Conservation (phyloP, 2,888 invertebrate genomes). For the Agapostemon virescens region DNA sequence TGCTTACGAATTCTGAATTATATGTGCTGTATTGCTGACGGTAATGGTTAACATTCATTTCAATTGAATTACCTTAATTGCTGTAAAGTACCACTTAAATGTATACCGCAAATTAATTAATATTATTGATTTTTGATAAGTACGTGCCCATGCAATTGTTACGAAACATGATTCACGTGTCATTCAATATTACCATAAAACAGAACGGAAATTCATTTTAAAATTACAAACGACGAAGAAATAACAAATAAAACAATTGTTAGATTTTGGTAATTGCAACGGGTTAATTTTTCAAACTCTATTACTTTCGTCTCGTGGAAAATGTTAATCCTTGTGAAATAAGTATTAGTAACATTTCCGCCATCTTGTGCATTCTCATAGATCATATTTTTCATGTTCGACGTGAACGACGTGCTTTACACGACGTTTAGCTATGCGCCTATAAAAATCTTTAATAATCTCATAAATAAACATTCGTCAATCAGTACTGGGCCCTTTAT, state of each 20-base stretch:
- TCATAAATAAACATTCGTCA: too few species aligned
- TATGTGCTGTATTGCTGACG: neutral
- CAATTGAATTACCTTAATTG: slow-evolving; percentile 14
- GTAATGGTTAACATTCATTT: neutral
- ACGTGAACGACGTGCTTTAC: too few species aligned
- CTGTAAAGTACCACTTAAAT: neutral
- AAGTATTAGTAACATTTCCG: too few species aligned
- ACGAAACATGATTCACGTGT: neutral
- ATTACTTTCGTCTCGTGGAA: too few species aligned
- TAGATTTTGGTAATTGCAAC: neutral
- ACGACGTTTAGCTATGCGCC: too few species aligned
- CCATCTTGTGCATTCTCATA: too few species aligned
- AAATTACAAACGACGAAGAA: neutral
- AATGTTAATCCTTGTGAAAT: too few species aligned
- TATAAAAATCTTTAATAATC: too few species aligned
- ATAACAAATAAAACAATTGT: neutral
- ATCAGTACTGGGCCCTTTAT: too few species aligned
- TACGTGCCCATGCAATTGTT: neutral
- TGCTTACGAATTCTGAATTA: slow-evolving; percentile 4
- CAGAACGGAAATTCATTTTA: neutral
- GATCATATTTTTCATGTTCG: too few species aligned
- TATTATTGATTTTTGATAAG: neutral
- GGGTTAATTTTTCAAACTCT: neutral
- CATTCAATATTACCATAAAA: neutral
- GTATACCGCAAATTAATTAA: neutral